Conservation (phyloP, 2,797 vertebrate species). For the Danio tinwini region DNA sequence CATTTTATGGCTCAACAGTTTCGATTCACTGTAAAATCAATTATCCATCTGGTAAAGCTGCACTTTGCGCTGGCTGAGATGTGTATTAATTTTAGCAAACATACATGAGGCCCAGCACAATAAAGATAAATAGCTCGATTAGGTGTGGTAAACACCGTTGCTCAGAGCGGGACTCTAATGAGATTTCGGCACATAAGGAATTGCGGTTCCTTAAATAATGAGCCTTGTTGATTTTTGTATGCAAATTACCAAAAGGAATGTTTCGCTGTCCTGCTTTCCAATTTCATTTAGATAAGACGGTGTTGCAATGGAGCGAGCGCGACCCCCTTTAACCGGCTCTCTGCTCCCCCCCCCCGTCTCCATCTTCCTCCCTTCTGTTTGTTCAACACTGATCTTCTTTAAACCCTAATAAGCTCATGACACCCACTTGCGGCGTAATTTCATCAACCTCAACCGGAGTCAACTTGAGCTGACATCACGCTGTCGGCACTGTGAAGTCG, state of each 20-base stretch:
- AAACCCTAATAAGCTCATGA: slow-evolving; percentile 59
- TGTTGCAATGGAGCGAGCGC: slow-evolving; percentile 61
- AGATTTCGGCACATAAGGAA: slow-evolving; percentile 71
- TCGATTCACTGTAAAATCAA: slow-evolving; percentile 72
- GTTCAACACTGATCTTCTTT: slow-evolving; percentile 60
- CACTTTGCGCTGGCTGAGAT: slow-evolving; percentile 67
- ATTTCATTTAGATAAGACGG: slow-evolving; percentile 71
- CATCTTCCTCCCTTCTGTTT: slow-evolving; percentile 56
- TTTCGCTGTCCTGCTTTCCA: slow-evolving; percentile 70
- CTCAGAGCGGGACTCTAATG: slow-evolving; percentile 64
- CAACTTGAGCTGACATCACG: slow-evolving; percentile 30
- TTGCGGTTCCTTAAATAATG: slow-evolving; percentile 71
- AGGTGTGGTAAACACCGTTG: slow-evolving; percentile 68
- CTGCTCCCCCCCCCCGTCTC: slow-evolving; percentile 39
- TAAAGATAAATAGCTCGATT: slow-evolving; percentile 74
- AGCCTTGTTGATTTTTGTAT: slow-evolving; percentile 71
- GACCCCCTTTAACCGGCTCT: slow-evolving; percentile 58
- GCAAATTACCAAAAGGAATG: slow-evolving; percentile 68
- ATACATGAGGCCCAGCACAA: slow-evolving; percentile 71
- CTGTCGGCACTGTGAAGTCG: background rate
- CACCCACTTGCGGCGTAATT: slow-evolving; percentile 54
- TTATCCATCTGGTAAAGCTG: slow-evolving; percentile 78
- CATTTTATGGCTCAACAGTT: slow-evolving; percentile 73
- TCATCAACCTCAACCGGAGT: slow-evolving; percentile 53
- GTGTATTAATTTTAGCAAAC: slow-evolving; percentile 73